Conservation (phyloP, 2,888 invertebrate species). For the Scrobipalpa atriplicella region DNA sequence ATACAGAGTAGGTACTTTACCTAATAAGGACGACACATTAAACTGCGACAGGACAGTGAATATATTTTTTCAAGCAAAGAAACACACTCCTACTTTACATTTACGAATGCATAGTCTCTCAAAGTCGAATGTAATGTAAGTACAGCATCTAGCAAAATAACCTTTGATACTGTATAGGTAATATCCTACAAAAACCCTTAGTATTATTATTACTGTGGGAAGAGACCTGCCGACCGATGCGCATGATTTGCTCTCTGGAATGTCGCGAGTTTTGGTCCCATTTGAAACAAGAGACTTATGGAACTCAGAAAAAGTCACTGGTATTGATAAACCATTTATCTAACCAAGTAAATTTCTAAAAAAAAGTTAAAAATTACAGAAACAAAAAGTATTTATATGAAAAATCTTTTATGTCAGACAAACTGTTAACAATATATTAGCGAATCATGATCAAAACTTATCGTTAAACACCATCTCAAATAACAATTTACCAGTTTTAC, state of each 20-base stretch:
- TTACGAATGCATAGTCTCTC: not conserved
- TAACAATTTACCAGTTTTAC: not conserved
- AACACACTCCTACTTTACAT: not conserved
- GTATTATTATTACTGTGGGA: constrained; percentile 31
- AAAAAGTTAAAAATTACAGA: not conserved
- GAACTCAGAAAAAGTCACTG: not conserved
- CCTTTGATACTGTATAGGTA: constrained; percentile 12
- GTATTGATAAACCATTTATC: not conserved
- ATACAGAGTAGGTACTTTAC: constrained; percentile 15
- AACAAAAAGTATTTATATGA: too few relatives aligned
- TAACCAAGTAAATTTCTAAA: not conserved
- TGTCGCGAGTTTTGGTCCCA: constrained; percentile 32
- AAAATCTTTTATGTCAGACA: too few relatives aligned
- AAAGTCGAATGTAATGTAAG: not conserved
- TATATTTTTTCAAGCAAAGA: constrained; percentile 5
- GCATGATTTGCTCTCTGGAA: constrained; percentile 34
- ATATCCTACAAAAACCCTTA: not conserved
- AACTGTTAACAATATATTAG: not conserved
- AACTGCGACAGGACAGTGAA: not conserved
- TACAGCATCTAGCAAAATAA: not conserved
- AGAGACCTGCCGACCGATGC: constrained; percentile 29
- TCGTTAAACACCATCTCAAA: not conserved
- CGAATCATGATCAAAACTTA: not conserved
- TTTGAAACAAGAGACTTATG: constrained; percentile 22
- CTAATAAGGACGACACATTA: constrained; percentile 1